Percentiles rank a stretch among this genome's conserved stretches.
Conservation (phyloP, 1,140 invertebrate genomes). For the Diorhabda elongata region DNA sequence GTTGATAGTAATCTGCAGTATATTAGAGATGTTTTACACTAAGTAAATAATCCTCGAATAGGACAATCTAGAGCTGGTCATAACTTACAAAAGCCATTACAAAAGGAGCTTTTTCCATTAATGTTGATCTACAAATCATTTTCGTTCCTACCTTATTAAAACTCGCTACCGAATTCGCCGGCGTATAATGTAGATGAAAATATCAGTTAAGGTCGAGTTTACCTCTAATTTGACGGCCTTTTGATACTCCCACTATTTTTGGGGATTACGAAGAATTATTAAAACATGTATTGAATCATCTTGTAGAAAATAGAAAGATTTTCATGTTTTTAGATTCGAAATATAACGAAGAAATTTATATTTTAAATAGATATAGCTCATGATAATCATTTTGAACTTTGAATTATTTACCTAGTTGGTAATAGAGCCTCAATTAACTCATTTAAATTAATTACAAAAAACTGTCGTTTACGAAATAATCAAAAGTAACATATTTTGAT, state of each 20-base stretch:
- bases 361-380: no score
- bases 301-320: neutral
- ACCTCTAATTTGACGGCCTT: constrained; percentile 3
- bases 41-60: constrained; percentile 16
- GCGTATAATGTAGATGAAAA: neutral
- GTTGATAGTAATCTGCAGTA: constrained; percentile 16
- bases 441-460: no score
- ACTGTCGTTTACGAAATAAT: no score
- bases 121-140: constrained; percentile 15
- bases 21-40: constrained; percentile 17
- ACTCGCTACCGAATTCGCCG: neutral
- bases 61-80: constrained; percentile 6
- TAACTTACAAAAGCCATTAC: constrained; percentile 12
- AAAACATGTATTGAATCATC: neutral
- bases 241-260: neutral
- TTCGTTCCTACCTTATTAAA: constrained; percentile 14
- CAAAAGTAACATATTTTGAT: no score
- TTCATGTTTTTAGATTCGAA: neutral
- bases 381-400: no score
- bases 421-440: no score
- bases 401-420: no score
- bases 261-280: neutral
- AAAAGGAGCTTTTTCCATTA: constrained; percentile 13
- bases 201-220: constrained; percentile 1
- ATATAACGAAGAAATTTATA: no score